Evolutionary conservation across 2,888 invertebrate species (phyloP).

Genomic region (Acleris sparsana): DNA sequence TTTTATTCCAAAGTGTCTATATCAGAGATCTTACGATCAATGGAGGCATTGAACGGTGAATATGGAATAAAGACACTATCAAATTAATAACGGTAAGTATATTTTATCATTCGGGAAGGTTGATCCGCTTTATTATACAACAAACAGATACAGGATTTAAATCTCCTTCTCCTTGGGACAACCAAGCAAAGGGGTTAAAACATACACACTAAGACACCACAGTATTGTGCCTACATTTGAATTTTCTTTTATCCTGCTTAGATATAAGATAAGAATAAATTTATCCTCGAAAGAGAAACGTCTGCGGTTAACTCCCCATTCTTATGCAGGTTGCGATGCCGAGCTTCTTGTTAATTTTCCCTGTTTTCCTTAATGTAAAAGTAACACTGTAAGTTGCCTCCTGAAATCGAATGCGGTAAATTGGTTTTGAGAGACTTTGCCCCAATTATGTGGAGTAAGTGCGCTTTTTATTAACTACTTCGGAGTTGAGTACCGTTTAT

Average conservation of each 20-base stretch:
- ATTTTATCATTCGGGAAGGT: too few species aligned
- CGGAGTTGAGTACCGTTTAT: background rate
- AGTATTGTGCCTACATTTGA: too few species aligned
- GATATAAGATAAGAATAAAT: constrained; percentile 25
- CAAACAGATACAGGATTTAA: too few species aligned
- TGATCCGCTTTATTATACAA: too few species aligned
- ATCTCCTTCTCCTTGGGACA: too few species aligned
- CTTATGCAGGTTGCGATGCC: constrained; percentile 68
- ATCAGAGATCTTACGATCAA: too few species aligned
- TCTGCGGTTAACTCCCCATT: constrained; percentile 55
- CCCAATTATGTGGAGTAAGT: constrained; percentile 14
- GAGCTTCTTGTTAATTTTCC: constrained; percentile 71
- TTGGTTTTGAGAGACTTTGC: constrained; percentile 54
- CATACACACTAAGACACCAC: too few species aligned
- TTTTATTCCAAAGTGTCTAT: too few species aligned
- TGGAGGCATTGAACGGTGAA: too few species aligned
- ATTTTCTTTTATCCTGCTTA: background rate
- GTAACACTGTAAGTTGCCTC: constrained; percentile 71
- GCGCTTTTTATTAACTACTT: background rate
- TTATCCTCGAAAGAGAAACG: constrained; percentile 12
- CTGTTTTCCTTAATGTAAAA: constrained; percentile 72
- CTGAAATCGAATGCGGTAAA: constrained; percentile 61
- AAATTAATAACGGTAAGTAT: too few species aligned
- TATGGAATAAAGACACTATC: too few species aligned
- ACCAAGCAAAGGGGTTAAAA: too few species aligned